A percentile compares a stretch with the other conserved stretches of the same genome.
Evolutionary conservation across 2,888 invertebrate species (phyloP).

Genomic region (Drosophila atripex): DNA sequence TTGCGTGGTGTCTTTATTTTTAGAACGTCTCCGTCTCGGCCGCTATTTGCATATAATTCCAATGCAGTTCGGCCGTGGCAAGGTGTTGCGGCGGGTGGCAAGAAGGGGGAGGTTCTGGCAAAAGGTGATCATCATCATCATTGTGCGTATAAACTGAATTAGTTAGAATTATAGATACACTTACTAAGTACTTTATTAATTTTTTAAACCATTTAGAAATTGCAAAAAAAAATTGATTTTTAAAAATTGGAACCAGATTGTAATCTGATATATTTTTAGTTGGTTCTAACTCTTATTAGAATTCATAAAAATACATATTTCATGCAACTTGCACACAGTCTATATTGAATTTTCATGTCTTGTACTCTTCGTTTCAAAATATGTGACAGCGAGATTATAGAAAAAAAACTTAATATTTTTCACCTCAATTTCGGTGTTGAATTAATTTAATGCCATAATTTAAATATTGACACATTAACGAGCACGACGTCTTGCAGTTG

Average conservation of each 20-base stretch:
- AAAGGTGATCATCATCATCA: conserved; percentile 50
- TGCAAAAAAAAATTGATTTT: no score
- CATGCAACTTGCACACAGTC: conserved; percentile 40
- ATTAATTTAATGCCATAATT: conserved; percentile 48
- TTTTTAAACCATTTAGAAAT: no score
- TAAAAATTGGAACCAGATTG: no score
- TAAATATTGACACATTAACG: conserved; percentile 70
- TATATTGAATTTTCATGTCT: conserved; percentile 55
- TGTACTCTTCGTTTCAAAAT: conserved; percentile 55
- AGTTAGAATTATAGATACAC: not conserved
- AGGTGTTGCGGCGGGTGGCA: conserved; percentile 5
- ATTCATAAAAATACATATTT: conserved; percentile 4
- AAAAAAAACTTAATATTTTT: conserved; percentile 23
- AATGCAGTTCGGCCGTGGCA: conserved; percentile 56
- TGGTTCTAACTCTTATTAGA: not conserved
- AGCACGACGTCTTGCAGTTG: conserved; percentile 37
- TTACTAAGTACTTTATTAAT: no score
- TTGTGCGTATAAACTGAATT: conserved; percentile 34
- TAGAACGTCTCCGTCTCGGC: conserved; percentile 50
- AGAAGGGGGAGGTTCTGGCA: conserved; percentile 1
- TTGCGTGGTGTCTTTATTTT: conserved; percentile 65
- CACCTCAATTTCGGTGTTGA: conserved; percentile 11
- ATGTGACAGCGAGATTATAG: conserved; percentile 51
- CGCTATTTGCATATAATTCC: conserved; percentile 67
- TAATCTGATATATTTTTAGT: no score